Conservation (phyloP, 2,113 vertebrate genomes). For the Trogon melanurus region DNA sequence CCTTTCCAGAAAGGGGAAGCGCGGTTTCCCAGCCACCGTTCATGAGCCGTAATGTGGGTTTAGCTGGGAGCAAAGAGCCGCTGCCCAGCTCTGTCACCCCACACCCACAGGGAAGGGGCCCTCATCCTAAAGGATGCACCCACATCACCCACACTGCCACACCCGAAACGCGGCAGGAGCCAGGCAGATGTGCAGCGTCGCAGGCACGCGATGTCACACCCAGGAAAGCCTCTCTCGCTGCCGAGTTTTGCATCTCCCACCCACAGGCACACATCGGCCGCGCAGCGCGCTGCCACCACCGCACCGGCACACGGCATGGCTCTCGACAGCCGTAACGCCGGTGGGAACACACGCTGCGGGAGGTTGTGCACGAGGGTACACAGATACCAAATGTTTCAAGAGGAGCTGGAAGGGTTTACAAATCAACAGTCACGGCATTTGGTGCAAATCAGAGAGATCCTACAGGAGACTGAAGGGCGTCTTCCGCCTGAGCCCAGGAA, state of each 20-base stretch:
- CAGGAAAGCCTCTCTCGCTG: not conserved
- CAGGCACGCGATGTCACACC: too few species aligned
- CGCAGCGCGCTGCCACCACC: too few species aligned
- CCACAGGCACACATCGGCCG: not conserved
- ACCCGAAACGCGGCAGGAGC: not conserved
- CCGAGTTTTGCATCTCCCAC: too few species aligned
- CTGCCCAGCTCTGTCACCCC: not conserved
- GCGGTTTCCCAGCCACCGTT: not conserved
- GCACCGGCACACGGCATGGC: too few species aligned
- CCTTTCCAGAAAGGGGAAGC: slow-evolving; percentile 54
- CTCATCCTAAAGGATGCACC: not conserved
- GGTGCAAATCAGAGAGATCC: not conserved
- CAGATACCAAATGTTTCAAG: rapidly evolving
- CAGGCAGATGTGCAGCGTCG: rapidly evolving
- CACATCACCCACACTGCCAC: not conserved
- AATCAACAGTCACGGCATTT: not conserved
- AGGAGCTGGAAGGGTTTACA: not conserved
- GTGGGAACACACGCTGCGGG: rapidly evolving
- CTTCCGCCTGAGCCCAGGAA: not conserved
- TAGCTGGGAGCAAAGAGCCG: not conserved
- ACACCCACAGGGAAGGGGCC: not conserved
- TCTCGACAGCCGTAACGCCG: too few species aligned
- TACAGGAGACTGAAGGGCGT: not conserved
- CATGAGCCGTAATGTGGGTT: not conserved
- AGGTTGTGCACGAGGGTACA: rapidly evolving